Percentiles rank a stretch among this genome's conserved stretches.
These are phyloP conservation scores for Sinella curviseta DNA, from an alignment of 1,140 invertebrate genomes.

Conservation along the genomic window DNA sequence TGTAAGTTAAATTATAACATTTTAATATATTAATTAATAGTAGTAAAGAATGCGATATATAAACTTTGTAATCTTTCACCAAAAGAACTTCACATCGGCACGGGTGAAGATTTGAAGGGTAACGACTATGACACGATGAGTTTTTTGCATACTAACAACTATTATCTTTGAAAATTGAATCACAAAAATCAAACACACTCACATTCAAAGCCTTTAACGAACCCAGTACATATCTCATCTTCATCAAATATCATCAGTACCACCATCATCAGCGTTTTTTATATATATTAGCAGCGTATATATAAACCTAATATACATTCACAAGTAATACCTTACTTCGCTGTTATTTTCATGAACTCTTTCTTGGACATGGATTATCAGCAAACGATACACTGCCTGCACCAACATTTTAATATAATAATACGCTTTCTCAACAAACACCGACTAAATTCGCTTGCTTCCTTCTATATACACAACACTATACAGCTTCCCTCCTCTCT, in stretches of 20 bases:
- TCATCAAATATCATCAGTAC: too few relatives aligned
- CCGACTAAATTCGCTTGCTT: too few relatives aligned
- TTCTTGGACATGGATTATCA: background rate
- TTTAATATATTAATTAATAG: background rate
- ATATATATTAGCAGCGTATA: too few relatives aligned
- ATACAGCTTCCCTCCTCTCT: background rate
- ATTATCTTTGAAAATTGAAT: slow-evolving; percentile 8
- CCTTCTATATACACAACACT: too few relatives aligned
- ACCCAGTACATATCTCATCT: background rate
- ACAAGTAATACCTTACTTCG: background rate
- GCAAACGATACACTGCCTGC: background rate
- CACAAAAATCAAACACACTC: slow-evolving; percentile 6
- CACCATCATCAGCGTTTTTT: too few relatives aligned
- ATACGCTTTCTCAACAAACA: too few relatives aligned
- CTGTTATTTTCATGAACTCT: background rate
- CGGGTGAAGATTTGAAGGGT: background rate
- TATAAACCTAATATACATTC: too few relatives aligned
- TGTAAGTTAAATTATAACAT: slow-evolving; percentile 1
- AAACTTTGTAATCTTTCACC: slow-evolving; percentile 10
- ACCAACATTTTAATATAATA: too few relatives aligned
- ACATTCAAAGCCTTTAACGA: background rate
- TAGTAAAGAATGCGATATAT: background rate
- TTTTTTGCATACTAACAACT: background rate
- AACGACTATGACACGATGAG: background rate
- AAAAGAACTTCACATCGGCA: background rate